Evolutionary conservation across 2,888 invertebrate genomes (phyloP), one percentile per base, ranked within the genome.

Genomic region (Keiferia lycopersicella): DNA sequence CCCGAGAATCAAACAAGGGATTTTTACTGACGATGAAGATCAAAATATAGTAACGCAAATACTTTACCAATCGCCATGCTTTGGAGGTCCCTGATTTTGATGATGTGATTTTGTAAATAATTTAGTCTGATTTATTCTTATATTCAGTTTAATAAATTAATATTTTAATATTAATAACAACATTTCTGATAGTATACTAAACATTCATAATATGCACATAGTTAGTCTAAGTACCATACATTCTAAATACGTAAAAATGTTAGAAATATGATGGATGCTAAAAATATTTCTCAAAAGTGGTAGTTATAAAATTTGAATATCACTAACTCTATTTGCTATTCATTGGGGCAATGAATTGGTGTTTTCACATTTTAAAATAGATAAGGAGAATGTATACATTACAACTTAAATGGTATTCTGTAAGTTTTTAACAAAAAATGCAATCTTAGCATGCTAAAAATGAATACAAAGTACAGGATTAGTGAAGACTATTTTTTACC

Each of bases 131-230:
- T 12, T 7, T 60, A 26, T 45, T 3, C 51, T 62, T 62, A 62
- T 14, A 51, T 62, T n/a, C 51, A 62, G 22, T 62, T 50, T 62
- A 62, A 62, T 62, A 51, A 62, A 51, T 60, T 60, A 60, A 11
- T 60, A 60, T 45, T 34, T 18, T 22, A 51, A 34, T 56, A 56
- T 41, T 45, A 26, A 60, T 26, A 60, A 45, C 60, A 60, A 59
- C 58, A 59, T 20, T 60, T 60, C 14, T 51, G 45, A 51, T 51
- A 56, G 26, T 30, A 26, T 34, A 30, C 56, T 56, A 34, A 56
- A 34, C 56, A 56, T 56, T 56, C 30, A 56, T 56, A 56, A 56
- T 56, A 56, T 22, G 51, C 34, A 34, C 16, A 34, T 34, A 14
- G 34, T 56, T 34, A 56, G 34, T 56, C 10, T 56, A 53, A 53